These are phyloP conservation scores for Sitophilus oryzae DNA, from an alignment of 1,140 invertebrate genomes.

Conservation along the genomic window DNA sequence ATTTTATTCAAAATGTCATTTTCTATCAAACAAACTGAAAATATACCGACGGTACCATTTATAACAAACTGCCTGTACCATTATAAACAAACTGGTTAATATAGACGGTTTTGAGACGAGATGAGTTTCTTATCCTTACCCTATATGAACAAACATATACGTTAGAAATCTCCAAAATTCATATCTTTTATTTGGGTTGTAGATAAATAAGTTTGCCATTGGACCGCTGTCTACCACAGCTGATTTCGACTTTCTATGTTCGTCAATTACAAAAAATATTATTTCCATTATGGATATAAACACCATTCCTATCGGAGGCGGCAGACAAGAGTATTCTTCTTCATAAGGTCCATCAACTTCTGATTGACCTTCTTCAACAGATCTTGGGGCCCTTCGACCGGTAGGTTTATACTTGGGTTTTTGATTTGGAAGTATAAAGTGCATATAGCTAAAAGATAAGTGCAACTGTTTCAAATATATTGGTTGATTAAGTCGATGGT, in stretches of 20 bases:
- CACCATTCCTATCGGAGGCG: conserved; percentile 79
- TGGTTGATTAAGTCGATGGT: no score
- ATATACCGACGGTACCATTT: no score
- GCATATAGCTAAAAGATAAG: conserved; percentile 26
- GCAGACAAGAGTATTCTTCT: conserved; percentile 76
- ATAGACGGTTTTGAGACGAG: no score
- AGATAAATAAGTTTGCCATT: conserved; percentile 22
- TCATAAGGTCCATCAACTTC: conserved; percentile 66
- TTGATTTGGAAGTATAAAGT: conserved; percentile 22
- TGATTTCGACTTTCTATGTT: conserved; percentile 15
- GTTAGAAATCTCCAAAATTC: conserved; percentile 88
- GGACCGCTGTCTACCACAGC: conserved; percentile 13
- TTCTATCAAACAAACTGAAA: no score
- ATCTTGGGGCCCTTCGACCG: background rate
- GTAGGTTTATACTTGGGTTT: conserved; percentile 20
- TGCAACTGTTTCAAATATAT: no score
- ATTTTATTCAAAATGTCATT: no score
- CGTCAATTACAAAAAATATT: conserved; percentile 50
- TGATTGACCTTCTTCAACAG: background rate
- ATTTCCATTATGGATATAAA: conserved; percentile 66
- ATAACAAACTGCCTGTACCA: no score
- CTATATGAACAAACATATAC: conserved; percentile 87
- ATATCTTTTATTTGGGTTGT: conserved; percentile 62
- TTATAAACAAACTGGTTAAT: no score
- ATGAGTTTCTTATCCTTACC: no score